Evolutionary conservation across 1,140 invertebrate species (phyloP).

Genomic region (Drosophila serrata): DNA sequence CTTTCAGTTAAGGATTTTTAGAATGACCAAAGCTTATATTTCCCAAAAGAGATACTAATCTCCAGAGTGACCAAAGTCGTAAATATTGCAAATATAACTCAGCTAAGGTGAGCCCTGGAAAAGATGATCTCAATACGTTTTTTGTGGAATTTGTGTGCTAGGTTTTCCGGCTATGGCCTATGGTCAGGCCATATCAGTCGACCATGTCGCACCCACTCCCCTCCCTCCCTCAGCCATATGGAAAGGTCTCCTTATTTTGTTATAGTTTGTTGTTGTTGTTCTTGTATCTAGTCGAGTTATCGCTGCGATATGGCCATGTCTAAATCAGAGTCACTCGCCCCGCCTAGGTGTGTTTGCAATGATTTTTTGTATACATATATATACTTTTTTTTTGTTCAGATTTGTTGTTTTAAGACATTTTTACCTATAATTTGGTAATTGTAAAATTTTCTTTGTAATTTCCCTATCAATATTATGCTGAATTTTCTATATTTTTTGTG

Average conservation of each 20-base stretch:
- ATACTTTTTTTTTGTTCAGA: constrained; percentile 31
- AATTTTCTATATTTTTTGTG: not conserved
- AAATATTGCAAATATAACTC: not conserved
- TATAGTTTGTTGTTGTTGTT: constrained; percentile 5
- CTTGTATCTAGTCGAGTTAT: constrained; percentile 64
- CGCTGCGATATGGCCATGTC: constrained; percentile 68
- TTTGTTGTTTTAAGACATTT: constrained; percentile 22
- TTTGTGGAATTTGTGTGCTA: not conserved
- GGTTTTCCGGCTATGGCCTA: constrained; percentile 3
- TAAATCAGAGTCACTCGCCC: constrained; percentile 65
- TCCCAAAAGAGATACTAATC: not conserved
- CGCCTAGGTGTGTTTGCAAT: constrained; percentile 71
- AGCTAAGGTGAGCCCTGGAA: not conserved
- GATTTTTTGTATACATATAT: constrained; percentile 55
- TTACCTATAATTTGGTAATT: not conserved
- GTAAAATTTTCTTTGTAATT: too few species aligned
- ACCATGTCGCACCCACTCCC: constrained; percentile 21
- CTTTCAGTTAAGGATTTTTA: too few species aligned
- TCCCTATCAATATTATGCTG: not conserved
- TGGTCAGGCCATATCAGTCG: constrained; percentile 43
- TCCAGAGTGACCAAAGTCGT: not conserved
- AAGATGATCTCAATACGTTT: constrained; percentile 3
- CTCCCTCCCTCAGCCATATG: constrained; percentile 18
- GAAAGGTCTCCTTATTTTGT: constrained; percentile 23
- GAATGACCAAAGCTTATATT: too few species aligned